Percentiles rank a stretch among this genome's conserved stretches.
phyloP scores from a whole-genome alignment of 2,888 invertebrate genomes.

The Epinotia brunnichana region DNA sequence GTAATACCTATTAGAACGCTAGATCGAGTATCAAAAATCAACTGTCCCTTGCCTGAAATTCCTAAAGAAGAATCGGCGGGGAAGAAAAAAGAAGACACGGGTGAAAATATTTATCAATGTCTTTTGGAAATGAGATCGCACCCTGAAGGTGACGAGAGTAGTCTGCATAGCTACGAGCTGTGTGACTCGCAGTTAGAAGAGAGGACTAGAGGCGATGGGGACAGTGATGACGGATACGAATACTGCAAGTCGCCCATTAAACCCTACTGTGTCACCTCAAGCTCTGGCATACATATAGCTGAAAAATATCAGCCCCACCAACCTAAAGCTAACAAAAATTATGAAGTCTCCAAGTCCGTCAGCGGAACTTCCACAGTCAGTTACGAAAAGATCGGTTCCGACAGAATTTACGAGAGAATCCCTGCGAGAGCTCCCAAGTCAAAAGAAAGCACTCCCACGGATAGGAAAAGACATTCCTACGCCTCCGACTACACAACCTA shows the following conservation, averaged over 20 bases:
- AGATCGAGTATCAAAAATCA: conserved; percentile 72
- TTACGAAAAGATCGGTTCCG: conserved; percentile 78
- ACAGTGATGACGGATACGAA: conserved; percentile 80
- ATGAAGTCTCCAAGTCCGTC: conserved; percentile 73
- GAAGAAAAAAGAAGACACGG: conserved; percentile 48
- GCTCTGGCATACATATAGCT: conserved; percentile 79
- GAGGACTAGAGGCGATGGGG: conserved; percentile 76
- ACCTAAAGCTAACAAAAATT: conserved; percentile 66
- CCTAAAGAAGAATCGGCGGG: conserved; percentile 62
- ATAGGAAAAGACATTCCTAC: conserved; percentile 72
- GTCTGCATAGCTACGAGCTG: conserved; percentile 82
- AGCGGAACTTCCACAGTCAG: conserved; percentile 77
- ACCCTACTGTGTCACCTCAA: conserved; percentile 74
- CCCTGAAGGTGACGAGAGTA: conserved; percentile 78
- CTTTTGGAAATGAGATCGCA: conserved; percentile 78
- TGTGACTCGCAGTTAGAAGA: conserved; percentile 75
- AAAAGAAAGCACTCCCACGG: conserved; percentile 72
- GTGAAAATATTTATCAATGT: conserved; percentile 78
- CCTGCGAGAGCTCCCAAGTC: conserved; percentile 66
- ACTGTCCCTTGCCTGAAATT: conserved; percentile 80
- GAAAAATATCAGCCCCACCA: conserved; percentile 77
- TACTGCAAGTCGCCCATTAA: conserved; percentile 78
- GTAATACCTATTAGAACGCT: conserved; percentile 68
- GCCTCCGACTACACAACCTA: conserved; percentile 72
- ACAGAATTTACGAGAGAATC: conserved; percentile 80